Percentiles rank a stretch among this genome's conserved stretches.
Evolutionary conservation across 1,140 invertebrate species (phyloP).

Genomic region (Lineus longissimus): DNA sequence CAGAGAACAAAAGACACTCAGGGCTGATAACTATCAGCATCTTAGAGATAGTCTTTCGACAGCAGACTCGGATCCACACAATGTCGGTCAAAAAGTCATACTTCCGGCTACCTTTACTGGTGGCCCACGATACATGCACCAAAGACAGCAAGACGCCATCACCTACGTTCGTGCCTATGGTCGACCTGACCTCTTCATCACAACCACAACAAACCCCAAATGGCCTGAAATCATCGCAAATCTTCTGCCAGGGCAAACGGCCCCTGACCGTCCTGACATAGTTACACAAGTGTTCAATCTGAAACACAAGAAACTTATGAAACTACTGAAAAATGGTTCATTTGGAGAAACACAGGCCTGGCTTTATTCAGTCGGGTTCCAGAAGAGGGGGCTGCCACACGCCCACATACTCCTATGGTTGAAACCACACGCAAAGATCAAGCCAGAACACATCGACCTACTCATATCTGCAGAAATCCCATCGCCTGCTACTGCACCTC

Average conservation of each 20-base stretch:
- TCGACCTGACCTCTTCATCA: slow-evolving; percentile 54
- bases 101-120: slow-evolving; percentile 51
- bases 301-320: slow-evolving; percentile 50
- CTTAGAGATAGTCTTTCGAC: slow-evolving; percentile 22
- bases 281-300: slow-evolving; percentile 55
- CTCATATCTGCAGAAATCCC: neutral
- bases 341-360: slow-evolving; percentile 25
- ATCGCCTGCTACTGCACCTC: slow-evolving; percentile 41
- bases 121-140: slow-evolving; percentile 52
- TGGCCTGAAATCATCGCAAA: slow-evolving; percentile 54
- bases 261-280: slow-evolving; percentile 52
- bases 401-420: slow-evolving; percentile 55
- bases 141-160: slow-evolving; percentile 56
- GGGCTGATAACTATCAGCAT: slow-evolving; percentile 29
- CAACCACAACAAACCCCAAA: slow-evolving; percentile 57
- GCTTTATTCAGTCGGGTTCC: slow-evolving; percentile 56
- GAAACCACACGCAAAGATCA: slow-evolving; percentile 34
- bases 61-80: slow-evolving; percentile 9
- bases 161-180: slow-evolving; percentile 55
- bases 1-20: slow-evolving; percentile 30
- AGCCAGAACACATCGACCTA: neutral
- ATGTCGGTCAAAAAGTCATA: slow-evolving; percentile 45
- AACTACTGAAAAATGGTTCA: slow-evolving; percentile 14
- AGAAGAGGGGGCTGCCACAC: slow-evolving; percentile 59
- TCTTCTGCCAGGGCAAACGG: slow-evolving; percentile 33